Base-by-base conservation (phyloP, 2,113 vertebrate species). In the Scortum barcoo region DNA sequence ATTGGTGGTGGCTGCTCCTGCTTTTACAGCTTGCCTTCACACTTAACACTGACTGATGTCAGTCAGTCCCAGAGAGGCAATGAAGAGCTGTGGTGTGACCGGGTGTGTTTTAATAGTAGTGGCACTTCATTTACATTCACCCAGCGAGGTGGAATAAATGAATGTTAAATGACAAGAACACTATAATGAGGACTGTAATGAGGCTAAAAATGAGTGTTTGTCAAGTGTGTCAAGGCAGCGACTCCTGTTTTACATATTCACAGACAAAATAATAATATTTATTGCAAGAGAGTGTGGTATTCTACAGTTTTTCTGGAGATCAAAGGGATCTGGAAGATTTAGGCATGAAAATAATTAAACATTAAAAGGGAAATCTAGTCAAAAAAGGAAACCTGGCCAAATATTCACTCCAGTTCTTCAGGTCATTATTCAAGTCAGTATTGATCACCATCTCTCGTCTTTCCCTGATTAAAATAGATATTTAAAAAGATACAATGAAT, bases 281-380 rank as follows among this genome's bases (percentile, higher is more conserved):
- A 38, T 46, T 50, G 30, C 24, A 19, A 19, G 30, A 56, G 22
- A 5, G 28, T 0, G 1, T 62, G 5, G 4, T 20, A 3, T 3
- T 30, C 3, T 22, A 2, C 11, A 48, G 24, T 13, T 1, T 14
- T 36, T 28, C 38, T 72, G 60, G 44, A 68, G 7, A 17, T 82
- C 38, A 81, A 87, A 75, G 69, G 74, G 78, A 81, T 72, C 26
- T 20, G 44, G 46, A 78, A 26, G 0, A 40, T 62, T 56, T 51
- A 17, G 22, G 14, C n/a, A 0, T n/a, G 7, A 38, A 33, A 42
- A 48, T 8, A 12, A 7, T 51, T 22, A 61, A 62, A 63, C 22
- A 22, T 56, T 48, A 56, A 81, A 90, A 86, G 78, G 86, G 81
- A 84, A 86, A 78, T 46, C 8, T 1, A 3, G n/a, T 61, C 1